These are phyloP conservation scores for Ladona fulva DNA, from an alignment of 1,140 invertebrate species.

Conservation along the genomic window DNA sequence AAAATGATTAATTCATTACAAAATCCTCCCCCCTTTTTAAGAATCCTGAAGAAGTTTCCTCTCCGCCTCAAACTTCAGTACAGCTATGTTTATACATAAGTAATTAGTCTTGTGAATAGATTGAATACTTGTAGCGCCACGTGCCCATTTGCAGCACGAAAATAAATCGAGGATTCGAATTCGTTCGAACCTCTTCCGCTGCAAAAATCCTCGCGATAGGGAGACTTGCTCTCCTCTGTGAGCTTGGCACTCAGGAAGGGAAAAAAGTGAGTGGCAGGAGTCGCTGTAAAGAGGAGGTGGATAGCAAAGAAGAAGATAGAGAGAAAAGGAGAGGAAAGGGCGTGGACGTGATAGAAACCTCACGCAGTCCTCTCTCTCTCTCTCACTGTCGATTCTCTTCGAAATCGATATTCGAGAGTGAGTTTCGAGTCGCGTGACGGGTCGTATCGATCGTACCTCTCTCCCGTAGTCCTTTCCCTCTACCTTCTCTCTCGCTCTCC, in stretches of 20 bases:
- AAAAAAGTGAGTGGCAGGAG: background rate
- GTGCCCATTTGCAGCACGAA: no score
- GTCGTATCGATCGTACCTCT: background rate
- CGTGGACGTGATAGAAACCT: background rate
- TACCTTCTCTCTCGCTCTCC: background rate
- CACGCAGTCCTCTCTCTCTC: background rate
- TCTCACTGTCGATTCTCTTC: background rate
- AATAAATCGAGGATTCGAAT: background rate
- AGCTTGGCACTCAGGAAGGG: background rate
- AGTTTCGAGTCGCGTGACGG: background rate
- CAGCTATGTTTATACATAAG: no score
- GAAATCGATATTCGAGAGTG: slow-evolving; percentile 9
- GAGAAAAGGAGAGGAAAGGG: background rate
- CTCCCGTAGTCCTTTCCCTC: background rate
- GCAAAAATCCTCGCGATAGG: background rate
- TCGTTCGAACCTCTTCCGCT: background rate
- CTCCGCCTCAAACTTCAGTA: no score
- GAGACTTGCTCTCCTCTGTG: background rate
- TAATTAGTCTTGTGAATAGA: no score
- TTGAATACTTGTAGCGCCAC: no score
- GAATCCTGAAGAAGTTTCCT: no score
- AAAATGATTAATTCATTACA: no score
- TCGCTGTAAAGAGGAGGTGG: background rate
- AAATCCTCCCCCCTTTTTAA: no score
- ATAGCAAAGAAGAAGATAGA: background rate